Evolutionary conservation across 2,888 invertebrate genomes (phyloP), one percentile per base, ranked within the genome.

Genomic region (Gymnocheta viridis): DNA sequence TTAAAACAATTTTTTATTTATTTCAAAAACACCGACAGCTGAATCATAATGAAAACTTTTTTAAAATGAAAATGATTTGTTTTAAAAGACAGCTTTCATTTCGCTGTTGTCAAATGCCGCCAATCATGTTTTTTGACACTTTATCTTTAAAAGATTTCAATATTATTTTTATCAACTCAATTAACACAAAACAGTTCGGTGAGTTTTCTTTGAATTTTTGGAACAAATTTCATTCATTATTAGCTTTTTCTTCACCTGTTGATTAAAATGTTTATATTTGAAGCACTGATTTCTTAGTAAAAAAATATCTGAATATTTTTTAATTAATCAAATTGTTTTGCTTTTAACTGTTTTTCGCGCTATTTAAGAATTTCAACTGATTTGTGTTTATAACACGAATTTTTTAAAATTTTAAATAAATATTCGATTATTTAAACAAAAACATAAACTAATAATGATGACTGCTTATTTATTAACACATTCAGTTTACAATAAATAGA

Each of bases 391-490:
- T 12, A 27, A n/a, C n/a, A n/a, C n/a, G n/a, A n/a, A n/a, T n/a
- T n/a, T n/a, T 44, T 3, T 0, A 47, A 22, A 41, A 17, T 62
- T 17, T 19, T 60, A 60, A 47, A 47, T 24, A 69, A 38, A 58
- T 66, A 47, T 12, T n/a, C 3, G 12, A 14, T 17, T 7, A 47
- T 32, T 47, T 27, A 29, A 19, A n/a, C 35, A 54, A 17, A 19
- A 58, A 58, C 17, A 17, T 38, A 54, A 49, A 69, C 51, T 69
- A 38, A n/a, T n/a, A n/a, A 35, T 35, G 35, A 19, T 12, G 22
- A 27, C 51, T 69, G 24, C n/a, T 51, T 32, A 38, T 54, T 54
- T 35, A 27, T 51, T 54, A 51, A 58, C 44, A 70, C 58, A 32
- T 29, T 44, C 22, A 29, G 22, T 47, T 44, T 32, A 56, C 4